Conservation (phyloP, 2,113 vertebrate genomes). For the Potamarius usumacintae region DNA sequence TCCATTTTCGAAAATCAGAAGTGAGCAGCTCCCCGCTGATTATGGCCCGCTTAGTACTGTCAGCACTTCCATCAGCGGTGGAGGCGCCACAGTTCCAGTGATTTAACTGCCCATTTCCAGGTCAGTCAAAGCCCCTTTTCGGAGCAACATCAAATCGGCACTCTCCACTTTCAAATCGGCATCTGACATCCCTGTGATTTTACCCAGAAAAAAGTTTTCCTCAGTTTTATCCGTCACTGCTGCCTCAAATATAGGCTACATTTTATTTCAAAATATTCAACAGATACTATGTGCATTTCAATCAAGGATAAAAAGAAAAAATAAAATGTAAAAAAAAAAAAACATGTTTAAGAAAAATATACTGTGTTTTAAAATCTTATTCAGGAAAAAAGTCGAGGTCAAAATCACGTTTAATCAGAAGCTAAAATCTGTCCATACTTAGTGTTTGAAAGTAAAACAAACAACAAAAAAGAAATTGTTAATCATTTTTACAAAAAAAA, state of each 20-base stretch:
- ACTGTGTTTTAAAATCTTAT: not conserved
- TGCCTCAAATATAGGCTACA: not conserved
- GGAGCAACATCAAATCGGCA: constrained; percentile 19
- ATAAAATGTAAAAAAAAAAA: too few species aligned
- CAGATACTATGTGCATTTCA: too few species aligned
- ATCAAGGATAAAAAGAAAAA: too few species aligned
- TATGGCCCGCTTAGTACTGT: constrained; percentile 22
- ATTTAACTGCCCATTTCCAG: constrained; percentile 43
- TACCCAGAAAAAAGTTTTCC: not conserved
- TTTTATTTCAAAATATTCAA: too few species aligned
- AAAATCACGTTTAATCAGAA: not conserved
- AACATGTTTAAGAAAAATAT: not conserved
- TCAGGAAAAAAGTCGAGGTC: not conserved
- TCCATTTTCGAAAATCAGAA: not conserved
- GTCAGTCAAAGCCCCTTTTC: constrained; percentile 25
- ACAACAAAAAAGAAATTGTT: not conserved
- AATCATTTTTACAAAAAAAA: not conserved
- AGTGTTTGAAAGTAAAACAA: not conserved
- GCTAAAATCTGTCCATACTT: not conserved
- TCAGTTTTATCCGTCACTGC: not conserved
- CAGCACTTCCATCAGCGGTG: constrained; percentile 40
- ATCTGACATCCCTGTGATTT: not conserved
- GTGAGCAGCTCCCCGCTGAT: constrained; percentile 29
- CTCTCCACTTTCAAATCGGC: not conserved
- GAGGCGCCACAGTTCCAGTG: constrained; percentile 20